These are phyloP conservation scores for Aporrectodea caliginosa DNA, from an alignment of 1,140 invertebrate genomes.

Conservation along the genomic window DNA sequence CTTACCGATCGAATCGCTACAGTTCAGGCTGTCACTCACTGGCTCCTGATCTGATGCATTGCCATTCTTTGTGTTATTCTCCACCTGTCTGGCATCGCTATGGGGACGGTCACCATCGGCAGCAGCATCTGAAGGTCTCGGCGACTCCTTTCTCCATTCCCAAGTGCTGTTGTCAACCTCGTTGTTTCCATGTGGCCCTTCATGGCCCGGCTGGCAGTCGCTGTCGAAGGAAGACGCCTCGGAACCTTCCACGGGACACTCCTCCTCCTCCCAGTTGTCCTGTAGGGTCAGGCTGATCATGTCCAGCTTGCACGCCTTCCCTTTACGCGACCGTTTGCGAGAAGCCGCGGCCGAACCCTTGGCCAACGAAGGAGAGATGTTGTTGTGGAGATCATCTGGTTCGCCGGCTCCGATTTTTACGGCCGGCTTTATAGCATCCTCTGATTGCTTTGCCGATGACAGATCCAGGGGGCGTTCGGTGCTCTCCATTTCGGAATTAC, in stretches of 20 bases:
- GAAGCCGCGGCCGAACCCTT: conserved; percentile 38
- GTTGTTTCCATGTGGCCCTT: not conserved
- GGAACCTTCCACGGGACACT: not conserved
- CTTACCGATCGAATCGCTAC: too few relatives aligned
- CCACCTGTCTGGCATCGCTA: not conserved
- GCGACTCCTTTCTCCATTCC: not conserved
- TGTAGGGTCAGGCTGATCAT: conserved; percentile 51
- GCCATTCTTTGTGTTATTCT: too few relatives aligned
- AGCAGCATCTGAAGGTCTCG: not conserved
- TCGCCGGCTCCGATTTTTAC: not conserved
- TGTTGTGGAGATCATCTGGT: conserved; percentile 24
- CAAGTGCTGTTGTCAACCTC: not conserved
- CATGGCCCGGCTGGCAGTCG: not conserved
- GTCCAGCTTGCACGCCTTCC: conserved; percentile 72
- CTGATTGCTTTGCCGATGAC: not conserved
- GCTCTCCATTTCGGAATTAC: not conserved
- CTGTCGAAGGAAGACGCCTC: not conserved
- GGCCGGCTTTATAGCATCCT: not conserved
- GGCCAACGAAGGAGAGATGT: not conserved
- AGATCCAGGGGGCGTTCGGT: not conserved
- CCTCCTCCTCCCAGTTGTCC: not conserved
- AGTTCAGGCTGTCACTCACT: not conserved
- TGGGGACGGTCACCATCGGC: not conserved
- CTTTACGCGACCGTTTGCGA: conserved; percentile 70
- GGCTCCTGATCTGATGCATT: too few relatives aligned